These are phyloP conservation scores for Pleuronectes platessa DNA, from an alignment of 2,113 vertebrate genomes.

Conservation along the genomic window DNA sequence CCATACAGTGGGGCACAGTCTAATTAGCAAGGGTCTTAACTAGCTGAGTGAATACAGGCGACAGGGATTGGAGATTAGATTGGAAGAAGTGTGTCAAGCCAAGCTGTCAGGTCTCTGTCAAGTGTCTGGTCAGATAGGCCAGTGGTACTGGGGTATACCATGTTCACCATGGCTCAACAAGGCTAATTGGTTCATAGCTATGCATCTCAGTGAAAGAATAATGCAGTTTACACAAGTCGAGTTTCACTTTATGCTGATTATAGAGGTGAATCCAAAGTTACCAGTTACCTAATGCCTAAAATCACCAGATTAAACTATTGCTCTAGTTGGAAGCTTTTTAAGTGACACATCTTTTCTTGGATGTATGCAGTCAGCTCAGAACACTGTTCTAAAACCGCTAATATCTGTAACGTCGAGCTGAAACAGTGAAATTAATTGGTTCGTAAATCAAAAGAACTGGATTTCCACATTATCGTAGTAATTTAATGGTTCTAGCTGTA, in stretches of 20 bases:
- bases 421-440: background rate
- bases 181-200: background rate
- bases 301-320: background rate
- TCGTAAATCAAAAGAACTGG: background rate
- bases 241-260: background rate
- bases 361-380: background rate
- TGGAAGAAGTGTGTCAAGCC: slow-evolving; percentile 74
- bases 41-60: slow-evolving; percentile 70
- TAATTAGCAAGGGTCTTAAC: slow-evolving; percentile 73
- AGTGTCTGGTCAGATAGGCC: slow-evolving; percentile 52
- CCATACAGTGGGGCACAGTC: slow-evolving; percentile 65
- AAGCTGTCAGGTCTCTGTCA: slow-evolving; percentile 69
- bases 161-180: background rate
- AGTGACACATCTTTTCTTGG: background rate
- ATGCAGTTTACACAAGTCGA: background rate
- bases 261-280: background rate
- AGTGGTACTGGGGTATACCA: slow-evolving; percentile 11
- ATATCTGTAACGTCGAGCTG: background rate
- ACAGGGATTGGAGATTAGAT: slow-evolving; percentile 74
- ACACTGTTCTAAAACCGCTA: background rate
- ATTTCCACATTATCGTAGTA: background rate
- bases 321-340: background rate
- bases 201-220: background rate
- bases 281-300: background rate
- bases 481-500: background rate